These are phyloP conservation scores for Phalacrocorax carbo DNA, from an alignment of 2,113 vertebrate genomes.

Conservation along the genomic window DNA sequence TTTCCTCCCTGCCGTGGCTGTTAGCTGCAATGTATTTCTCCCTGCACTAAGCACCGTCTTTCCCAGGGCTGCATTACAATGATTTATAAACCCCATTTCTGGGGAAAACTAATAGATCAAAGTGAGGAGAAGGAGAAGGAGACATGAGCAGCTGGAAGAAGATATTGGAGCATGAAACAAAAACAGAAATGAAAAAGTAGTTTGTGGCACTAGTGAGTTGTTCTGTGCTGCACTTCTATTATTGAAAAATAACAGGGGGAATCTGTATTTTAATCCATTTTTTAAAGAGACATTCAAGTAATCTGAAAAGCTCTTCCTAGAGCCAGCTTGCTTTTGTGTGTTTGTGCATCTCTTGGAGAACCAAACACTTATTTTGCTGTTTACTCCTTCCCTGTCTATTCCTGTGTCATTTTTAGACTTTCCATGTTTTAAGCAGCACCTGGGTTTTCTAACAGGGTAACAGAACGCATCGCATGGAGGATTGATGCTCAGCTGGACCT, in stretches of 20 bases:
- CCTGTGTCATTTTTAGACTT: not conserved
- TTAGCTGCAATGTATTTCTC: constrained; percentile 80
- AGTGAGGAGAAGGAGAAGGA: constrained; percentile 70
- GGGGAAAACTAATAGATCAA: constrained; percentile 85
- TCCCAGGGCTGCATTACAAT: constrained; percentile 80
- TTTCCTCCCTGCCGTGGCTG: constrained; percentile 79
- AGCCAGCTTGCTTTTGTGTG: constrained; percentile 6
- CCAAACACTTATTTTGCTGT: not conserved
- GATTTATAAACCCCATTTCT: constrained; percentile 85
- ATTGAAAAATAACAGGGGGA: constrained; percentile 65
- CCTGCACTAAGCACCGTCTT: constrained; percentile 82
- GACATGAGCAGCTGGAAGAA: constrained; percentile 75
- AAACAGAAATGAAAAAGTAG: constrained; percentile 80
- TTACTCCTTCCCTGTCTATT: not conserved
- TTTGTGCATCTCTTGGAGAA: not conserved
- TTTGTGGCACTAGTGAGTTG: constrained; percentile 59
- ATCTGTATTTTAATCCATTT: constrained; percentile 65
- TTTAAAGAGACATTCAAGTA: not conserved
- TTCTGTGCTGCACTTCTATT: constrained; percentile 49
- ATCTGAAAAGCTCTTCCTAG: constrained; percentile 20
- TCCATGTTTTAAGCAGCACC: not conserved
- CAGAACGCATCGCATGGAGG: not conserved
- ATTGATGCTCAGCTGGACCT: not conserved
- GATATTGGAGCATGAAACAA: constrained; percentile 74
- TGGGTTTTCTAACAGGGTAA: not conserved